phyloP scores from a whole-genome alignment of 2,113 vertebrate species.

The Melanostigma gelatinosum region DNA sequence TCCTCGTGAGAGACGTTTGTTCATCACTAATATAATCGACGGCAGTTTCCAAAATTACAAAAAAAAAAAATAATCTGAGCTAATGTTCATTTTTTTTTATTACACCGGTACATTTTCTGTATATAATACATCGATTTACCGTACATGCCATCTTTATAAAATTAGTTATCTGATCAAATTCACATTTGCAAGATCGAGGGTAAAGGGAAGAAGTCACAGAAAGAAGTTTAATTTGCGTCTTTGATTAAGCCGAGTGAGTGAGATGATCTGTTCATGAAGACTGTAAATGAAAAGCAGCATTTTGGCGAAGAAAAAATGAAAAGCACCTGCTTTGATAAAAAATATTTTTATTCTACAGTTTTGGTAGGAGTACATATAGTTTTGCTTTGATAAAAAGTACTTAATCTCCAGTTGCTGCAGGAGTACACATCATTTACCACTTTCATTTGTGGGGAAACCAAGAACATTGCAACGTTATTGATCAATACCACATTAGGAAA shows the following conservation, averaged over 20 bases:
- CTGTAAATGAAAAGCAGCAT: conserved; percentile 34
- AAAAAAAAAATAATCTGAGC: conserved; percentile 11
- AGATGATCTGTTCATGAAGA: neutral
- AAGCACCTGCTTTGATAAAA: conserved; percentile 26
- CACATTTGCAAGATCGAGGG: conserved; percentile 75
- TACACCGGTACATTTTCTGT: conserved; percentile 71
- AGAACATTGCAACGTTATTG: conserved; percentile 16
- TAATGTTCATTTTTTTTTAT: conserved; percentile 68
- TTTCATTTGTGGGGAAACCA: conserved; percentile 24
- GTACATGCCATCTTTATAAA: conserved; percentile 78
- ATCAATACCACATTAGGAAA: conserved; percentile 13
- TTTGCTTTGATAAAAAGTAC: conserved; percentile 52
- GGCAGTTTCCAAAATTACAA: neutral
- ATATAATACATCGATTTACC: conserved; percentile 72
- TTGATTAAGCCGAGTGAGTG: conserved; percentile 4
- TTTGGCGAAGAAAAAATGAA: neutral
- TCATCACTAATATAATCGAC: neutral
- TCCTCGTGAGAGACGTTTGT: neutral
- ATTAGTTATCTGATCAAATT: conserved; percentile 78
- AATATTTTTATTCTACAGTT: conserved; percentile 41
- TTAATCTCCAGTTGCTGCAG: conserved; percentile 44
- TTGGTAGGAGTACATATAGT: conserved; percentile 36
- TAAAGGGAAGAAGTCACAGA: neutral
- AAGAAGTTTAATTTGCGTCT: neutral
- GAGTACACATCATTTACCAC: conserved; percentile 17